phyloP scores from a whole-genome alignment of 2,113 vertebrate species.

The Arizona elegans region DNA sequence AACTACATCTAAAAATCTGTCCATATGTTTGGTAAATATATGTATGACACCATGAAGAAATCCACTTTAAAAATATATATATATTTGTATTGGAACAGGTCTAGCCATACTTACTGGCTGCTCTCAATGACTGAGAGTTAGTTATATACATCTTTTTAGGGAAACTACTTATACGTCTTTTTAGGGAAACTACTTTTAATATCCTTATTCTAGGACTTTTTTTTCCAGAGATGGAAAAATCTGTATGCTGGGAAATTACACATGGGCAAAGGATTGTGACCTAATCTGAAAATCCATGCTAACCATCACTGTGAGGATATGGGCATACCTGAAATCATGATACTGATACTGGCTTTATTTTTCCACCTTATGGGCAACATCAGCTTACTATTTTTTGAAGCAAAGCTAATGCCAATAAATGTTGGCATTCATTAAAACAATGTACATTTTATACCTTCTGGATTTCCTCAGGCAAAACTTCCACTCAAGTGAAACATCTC shows the following conservation, averaged over 20 bases:
- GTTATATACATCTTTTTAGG: background rate
- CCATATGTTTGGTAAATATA: background rate
- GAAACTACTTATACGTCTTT: background rate
- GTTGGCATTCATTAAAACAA: slow-evolving; percentile 24
- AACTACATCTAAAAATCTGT: background rate
- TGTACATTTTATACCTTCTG: background rate
- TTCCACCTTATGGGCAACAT: background rate
- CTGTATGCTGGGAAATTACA: background rate
- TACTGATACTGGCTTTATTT: background rate
- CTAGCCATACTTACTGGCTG: background rate
- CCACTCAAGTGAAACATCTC: slow-evolving; percentile 20
- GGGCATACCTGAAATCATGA: background rate
- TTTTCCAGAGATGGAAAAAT: background rate
- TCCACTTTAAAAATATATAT: no score
- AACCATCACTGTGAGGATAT: background rate
- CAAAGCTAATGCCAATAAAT: slow-evolving; percentile 5
- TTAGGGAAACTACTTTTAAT: background rate
- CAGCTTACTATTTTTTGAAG: background rate
- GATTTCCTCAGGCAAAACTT: slow-evolving; percentile 12
- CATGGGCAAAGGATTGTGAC: background rate
- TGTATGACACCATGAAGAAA: background rate
- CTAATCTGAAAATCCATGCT: background rate
- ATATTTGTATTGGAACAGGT: background rate
- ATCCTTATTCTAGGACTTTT: background rate
- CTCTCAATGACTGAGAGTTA: background rate